Conservation (phyloP, 2,797 vertebrate species). For the Mareca strepera region DNA sequence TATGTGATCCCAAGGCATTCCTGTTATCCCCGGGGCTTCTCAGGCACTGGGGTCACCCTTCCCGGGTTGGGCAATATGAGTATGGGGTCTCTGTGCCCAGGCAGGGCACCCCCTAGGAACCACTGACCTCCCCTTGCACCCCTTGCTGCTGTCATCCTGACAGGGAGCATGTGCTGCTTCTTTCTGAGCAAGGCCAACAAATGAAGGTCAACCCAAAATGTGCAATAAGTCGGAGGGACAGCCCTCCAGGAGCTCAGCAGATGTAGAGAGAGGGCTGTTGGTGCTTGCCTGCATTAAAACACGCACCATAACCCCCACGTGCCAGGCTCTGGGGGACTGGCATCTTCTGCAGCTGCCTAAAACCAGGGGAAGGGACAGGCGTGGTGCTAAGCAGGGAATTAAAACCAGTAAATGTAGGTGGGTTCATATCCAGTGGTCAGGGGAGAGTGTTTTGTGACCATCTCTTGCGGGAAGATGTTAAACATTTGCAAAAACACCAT, state of each 20-base stretch:
- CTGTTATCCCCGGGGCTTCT: fast-evolving
- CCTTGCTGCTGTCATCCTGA: not conserved
- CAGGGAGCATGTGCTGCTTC: not conserved
- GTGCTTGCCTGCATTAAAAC: not conserved
- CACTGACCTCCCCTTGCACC: not conserved
- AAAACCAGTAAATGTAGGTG: not conserved
- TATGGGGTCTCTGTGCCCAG: not conserved
- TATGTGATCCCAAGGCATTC: not conserved
- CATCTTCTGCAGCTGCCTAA: not conserved
- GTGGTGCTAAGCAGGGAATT: fast-evolving
- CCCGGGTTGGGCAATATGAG: fast-evolving
- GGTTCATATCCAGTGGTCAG: not conserved
- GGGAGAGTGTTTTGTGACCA: not conserved
- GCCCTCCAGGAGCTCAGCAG: not conserved
- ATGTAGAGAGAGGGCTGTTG: not conserved
- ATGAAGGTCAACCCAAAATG: not conserved
- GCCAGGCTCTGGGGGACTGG: not conserved
- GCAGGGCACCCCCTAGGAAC: not conserved
- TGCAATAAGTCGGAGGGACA: not conserved
- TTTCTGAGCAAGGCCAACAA: not conserved
- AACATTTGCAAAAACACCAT: not conserved
- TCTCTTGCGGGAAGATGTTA: not conserved
- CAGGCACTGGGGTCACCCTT: not conserved
- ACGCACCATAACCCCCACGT: not conserved
- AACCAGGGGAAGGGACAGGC: not conserved